Evolutionary conservation across 2,113 vertebrate genomes (phyloP).

Genomic region (Conger conger): DNA sequence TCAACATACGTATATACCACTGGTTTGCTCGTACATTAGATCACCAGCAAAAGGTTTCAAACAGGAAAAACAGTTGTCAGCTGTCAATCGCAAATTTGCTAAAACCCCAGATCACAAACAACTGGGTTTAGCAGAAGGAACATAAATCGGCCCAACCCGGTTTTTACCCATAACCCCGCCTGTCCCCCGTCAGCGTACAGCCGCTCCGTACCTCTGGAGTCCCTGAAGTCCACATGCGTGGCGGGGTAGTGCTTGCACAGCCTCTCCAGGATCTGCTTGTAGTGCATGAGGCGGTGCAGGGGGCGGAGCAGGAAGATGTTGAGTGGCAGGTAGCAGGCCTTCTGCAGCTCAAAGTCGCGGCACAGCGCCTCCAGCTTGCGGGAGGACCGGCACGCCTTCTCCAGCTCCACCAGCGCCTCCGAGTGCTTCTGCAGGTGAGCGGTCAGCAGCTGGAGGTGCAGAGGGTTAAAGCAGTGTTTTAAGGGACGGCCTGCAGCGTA

Average conservation of each 20-base stretch:
- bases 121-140: too few species aligned
- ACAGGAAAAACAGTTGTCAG: too few species aligned
- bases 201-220: conserved; percentile 81
- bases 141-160: background rate
- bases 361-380: conserved; percentile 81
- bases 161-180: background rate
- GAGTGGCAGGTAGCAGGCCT: conserved; percentile 94
- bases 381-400: conserved; percentile 77
- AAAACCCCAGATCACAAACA: too few species aligned
- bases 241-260: conserved; percentile 92
- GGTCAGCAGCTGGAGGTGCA: conserved; percentile 74
- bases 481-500: too few species aligned
- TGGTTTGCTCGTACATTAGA: background rate
- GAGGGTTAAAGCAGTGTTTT: too few species aligned
- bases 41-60: background rate
- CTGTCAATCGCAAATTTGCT: too few species aligned
- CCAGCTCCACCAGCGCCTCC: conserved; percentile 84
- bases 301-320: conserved; percentile 93
- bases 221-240: conserved; percentile 86
- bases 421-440: conserved; percentile 84
- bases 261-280: conserved; percentile 94
- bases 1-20: background rate
- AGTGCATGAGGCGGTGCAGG: conserved; percentile 93
- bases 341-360: conserved; percentile 94
- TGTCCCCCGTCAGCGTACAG: background rate